phyloP scores from a whole-genome alignment of 2,888 invertebrate species.

The Diarsia brunnea region DNA sequence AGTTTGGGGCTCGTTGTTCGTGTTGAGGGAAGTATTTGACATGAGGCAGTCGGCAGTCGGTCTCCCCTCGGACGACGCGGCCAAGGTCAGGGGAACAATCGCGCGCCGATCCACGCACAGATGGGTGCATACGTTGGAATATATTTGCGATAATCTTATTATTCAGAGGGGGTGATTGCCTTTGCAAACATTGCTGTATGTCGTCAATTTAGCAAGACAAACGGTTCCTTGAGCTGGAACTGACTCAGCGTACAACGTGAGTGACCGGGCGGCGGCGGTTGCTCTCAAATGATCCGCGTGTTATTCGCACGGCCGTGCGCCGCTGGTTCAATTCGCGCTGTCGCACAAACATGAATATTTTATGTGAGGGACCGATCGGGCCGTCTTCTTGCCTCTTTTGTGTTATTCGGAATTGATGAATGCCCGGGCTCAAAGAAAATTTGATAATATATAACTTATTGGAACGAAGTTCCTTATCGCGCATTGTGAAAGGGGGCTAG shows the following conservation, averaged over 20 bases:
- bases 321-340: slow-evolving; percentile 11
- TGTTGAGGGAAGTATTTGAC: slow-evolving; percentile 32
- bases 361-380: slow-evolving; percentile 17
- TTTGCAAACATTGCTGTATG: neutral
- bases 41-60: neutral
- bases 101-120: neutral
- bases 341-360: slow-evolving; percentile 35
- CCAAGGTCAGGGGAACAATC: slow-evolving; percentile 19
- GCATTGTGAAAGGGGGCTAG: too few species aligned
- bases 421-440: slow-evolving; percentile 16
- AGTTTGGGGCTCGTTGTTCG: slow-evolving; percentile 36
- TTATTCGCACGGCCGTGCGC: neutral
- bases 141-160: slow-evolving; percentile 4
- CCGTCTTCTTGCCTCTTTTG: slow-evolving; percentile 35
- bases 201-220: neutral
- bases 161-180: neutral
- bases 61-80: slow-evolving; percentile 3
- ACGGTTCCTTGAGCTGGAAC: neutral
- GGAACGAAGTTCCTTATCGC: too few species aligned
- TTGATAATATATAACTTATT: neutral
- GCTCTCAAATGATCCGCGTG: slow-evolving; percentile 5
- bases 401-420: slow-evolving; percentile 43
- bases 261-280: neutral
- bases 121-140: slow-evolving; percentile 26
- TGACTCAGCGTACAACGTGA: neutral